Evolutionary conservation across 2,113 vertebrate species (phyloP), one percentile per base, ranked within the genome.

Genomic region (Oriolus oriolus): DNA sequence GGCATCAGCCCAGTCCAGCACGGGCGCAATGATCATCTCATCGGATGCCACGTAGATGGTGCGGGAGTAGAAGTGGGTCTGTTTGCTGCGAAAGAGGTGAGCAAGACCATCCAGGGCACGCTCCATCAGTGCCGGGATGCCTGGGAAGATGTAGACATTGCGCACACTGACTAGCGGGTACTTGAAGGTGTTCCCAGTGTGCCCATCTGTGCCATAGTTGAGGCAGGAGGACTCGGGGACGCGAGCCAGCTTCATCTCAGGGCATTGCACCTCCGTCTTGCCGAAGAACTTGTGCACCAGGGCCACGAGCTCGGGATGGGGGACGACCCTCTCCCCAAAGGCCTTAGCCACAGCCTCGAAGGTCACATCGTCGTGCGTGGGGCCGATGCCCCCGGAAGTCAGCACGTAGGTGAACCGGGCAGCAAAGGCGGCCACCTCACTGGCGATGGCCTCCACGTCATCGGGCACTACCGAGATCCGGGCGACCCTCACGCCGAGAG

Each of bases 361-460:
- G 54, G 99, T 99, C 49, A 99, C 98, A 2, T 99, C 99, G 1
- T 99, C 99, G 3, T 99, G 99, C 3, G 99, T 99, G 95, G 99
- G 99, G 47, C 99, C 99, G 2, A 99, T 98, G 79, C 99, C 99
- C 2, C 99, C 99, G 0, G 99, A 99, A 2, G 99, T 99, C 75
- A 99, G 97, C 69, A 99, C 98, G 19, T 98, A 98, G 14, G 98
- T 99, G 87, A 98, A 98, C 42, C 96, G 98, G 39, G 97, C 23
- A 1, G 99, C 97, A 13, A 99, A 99, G 14, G 97, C 49, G 2
- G 98, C 94, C 65, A 99, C 98, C 95, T 99, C 99, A 3, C 90
- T 86, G 4, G 99, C 98, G 3, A 99, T 99, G 88, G 98, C 79
- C 17, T 98, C 98, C 61, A 99, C 98, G 14, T 98, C 94, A 7